Percentiles rank a stretch among this genome's conserved stretches.
These are phyloP conservation scores for Chrysomallon squamiferum DNA, from an alignment of 1,140 invertebrate genomes.

Conservation along the genomic window DNA sequence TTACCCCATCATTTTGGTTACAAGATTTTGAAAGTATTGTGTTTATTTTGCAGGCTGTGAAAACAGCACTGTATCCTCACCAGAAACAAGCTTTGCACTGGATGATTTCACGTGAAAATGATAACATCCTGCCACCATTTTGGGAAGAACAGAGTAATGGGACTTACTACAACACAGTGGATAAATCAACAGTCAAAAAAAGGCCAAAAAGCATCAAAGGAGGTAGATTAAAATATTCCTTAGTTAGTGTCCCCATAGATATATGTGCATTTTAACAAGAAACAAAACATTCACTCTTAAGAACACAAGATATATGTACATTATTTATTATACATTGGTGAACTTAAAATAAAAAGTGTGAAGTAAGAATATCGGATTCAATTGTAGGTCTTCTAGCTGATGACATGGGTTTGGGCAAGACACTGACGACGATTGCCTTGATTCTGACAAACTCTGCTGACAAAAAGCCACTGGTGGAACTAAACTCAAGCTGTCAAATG, in stretches of 20 bases:
- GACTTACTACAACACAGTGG: conserved; percentile 26
- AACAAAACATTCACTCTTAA: too few relatives aligned
- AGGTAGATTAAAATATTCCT: too few relatives aligned
- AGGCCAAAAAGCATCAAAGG: conserved; percentile 25
- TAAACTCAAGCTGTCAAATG: not conserved
- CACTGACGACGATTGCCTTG: conserved; percentile 85
- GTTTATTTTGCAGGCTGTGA: conserved; percentile 36
- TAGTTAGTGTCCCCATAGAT: too few relatives aligned
- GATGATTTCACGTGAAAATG: conserved; percentile 81
- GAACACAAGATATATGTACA: too few relatives aligned
- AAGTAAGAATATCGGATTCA: too few relatives aligned
- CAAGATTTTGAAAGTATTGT: too few relatives aligned
- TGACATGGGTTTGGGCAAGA: conserved; percentile 91
- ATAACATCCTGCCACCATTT: conserved; percentile 27
- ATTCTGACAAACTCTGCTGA: conserved; percentile 63
- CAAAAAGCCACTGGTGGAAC: not conserved
- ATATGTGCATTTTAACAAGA: too few relatives aligned
- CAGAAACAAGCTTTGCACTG: conserved; percentile 85
- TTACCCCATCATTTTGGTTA: too few relatives aligned
- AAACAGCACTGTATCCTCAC: conserved; percentile 75
- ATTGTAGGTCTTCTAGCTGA: conserved; percentile 69
- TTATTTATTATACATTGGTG: too few relatives aligned
- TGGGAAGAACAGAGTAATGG: conserved; percentile 26
- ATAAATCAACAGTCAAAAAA: conserved; percentile 12
- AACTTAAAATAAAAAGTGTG: not conserved